Evolutionary conservation across 2,888 invertebrate genomes (phyloP), one percentile per base, ranked within the genome.

Genomic region (Thelaira solivaga): DNA sequence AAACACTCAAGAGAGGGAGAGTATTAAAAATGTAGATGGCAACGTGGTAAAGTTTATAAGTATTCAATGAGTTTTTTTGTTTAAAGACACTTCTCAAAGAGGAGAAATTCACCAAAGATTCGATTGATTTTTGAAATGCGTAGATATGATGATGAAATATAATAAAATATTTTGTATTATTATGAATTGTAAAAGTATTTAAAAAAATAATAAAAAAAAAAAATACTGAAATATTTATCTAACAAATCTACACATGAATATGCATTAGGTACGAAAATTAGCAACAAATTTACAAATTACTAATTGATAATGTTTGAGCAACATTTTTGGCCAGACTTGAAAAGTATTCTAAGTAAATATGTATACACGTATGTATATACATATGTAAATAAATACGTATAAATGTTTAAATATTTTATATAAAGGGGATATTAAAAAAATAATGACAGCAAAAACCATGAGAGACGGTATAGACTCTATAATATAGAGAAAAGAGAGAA

Each of bases 91-190:
- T 1, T 16, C 5, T 41, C 36, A 22, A 18, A 26, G 5, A 18
- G 22, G 36, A 36, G 49, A 47, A 68, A 68, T 10, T 45, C 45
- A 68, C 45, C 31, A 67, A 1, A 53, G 34, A 43, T 53, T 13
- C 1, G 11, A 65, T 39, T 31, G 18, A 55, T 34, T 61, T 41
- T 51, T 34, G 43, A 65, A 73, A 65, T 73, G 73, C 73, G 73
- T 73, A 65, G 51, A 65, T 73, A 47, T 49, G 31, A 49, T 65
- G 65, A 65, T 26, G 57, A 65, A 51, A 65, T 51, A 49, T 7
- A 41, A 41, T 29, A 34, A 41, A 11, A 72, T 29, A 55, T 20
- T 8, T 16, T 59, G 20, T 49, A 64, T 55, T 62, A 26, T 26
- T 16, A 53, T 41, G 36, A 47, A 64, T 53, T 16, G 29, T 4